A percentile compares a stretch with the other conserved stretches of the same genome.
phyloP scores from a whole-genome alignment of 1,140 invertebrate genomes.

The Lucilia cuprina region DNA sequence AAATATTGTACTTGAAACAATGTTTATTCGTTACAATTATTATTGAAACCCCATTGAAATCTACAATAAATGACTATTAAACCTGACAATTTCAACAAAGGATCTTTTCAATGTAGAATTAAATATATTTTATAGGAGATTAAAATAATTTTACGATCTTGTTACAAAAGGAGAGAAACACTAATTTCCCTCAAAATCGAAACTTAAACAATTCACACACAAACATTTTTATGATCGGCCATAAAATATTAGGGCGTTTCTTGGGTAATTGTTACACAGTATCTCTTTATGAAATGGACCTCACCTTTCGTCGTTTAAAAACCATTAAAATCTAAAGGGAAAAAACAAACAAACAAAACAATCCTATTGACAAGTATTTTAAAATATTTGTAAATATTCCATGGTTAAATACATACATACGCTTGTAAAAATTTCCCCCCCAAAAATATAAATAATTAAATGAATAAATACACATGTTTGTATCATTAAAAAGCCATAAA shows the following conservation, averaged over 20 bases:
- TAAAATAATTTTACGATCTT: neutral
- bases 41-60: neutral
- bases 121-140: neutral
- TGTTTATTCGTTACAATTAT: neutral
- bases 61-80: neutral
- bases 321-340: neutral
- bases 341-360: neutral
- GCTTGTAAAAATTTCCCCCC: neutral
- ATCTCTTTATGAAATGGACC: neutral
- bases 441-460: neutral
- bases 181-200: neutral
- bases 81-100: neutral
- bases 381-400: neutral
- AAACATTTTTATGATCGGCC: neutral
- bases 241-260: slow-evolving; percentile 1
- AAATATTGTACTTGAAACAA: neutral
- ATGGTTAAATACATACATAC: no score
- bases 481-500: slow-evolving; percentile 30
- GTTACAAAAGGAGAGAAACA: neutral
- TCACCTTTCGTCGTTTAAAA: neutral
- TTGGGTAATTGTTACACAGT: neutral
- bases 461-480: neutral
- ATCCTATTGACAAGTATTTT: neutral
- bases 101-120: neutral
- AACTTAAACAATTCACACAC: neutral